These are phyloP conservation scores for Rhimphoctona megacephalus DNA, from an alignment of 2,888 invertebrate genomes.

Conservation along the genomic window DNA sequence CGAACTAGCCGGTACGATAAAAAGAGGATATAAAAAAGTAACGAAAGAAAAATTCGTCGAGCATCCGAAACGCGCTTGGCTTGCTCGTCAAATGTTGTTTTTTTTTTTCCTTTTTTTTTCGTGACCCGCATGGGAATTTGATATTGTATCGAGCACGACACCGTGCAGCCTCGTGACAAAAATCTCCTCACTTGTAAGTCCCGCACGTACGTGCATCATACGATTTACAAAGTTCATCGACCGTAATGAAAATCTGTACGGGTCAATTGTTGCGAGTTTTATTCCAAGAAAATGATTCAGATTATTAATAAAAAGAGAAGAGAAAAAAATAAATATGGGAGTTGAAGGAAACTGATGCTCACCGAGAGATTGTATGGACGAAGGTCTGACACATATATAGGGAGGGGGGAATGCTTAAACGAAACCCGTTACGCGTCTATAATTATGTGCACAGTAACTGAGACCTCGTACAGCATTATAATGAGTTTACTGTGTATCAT, in stretches of 20 bases:
- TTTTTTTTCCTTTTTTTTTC: conserved; percentile 21
- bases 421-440: conserved; percentile 64
- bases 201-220: conserved; percentile 46
- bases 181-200: conserved; percentile 21
- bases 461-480: conserved; percentile 53
- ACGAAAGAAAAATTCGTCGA: conserved; percentile 2
- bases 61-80: not conserved
- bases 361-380: conserved; percentile 42
- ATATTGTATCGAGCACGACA: conserved; percentile 37
- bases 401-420: conserved; percentile 44
- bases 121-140: conserved; percentile 63
- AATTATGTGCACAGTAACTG: conserved; percentile 59
- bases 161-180: conserved; percentile 38
- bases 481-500: conserved; percentile 45
- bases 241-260: conserved; percentile 45
- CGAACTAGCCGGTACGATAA: not conserved
- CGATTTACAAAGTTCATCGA: conserved; percentile 62
- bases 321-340: not conserved
- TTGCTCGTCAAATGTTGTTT: not conserved
- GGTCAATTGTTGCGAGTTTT: conserved; percentile 16
- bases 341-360: conserved; percentile 16
- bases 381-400: conserved; percentile 35
- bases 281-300: conserved; percentile 34
- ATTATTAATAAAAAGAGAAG: conserved; percentile 22
- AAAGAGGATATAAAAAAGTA: not conserved